These are phyloP conservation scores for Bombylius major DNA, from an alignment of 2,888 invertebrate species.

Conservation along the genomic window DNA sequence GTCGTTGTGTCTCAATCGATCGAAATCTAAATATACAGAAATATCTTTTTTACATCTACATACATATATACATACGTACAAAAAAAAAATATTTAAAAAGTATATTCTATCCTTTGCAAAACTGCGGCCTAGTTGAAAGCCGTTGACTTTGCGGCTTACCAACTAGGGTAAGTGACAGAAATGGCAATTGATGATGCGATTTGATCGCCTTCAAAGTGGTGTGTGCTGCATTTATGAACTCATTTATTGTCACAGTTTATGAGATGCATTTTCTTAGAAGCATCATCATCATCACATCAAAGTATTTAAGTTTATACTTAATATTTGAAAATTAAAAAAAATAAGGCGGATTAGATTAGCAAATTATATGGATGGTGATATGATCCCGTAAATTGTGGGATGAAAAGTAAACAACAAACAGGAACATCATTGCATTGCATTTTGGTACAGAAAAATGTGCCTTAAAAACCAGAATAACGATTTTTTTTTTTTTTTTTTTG, in stretches of 20 bases:
- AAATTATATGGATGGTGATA: neutral
- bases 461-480: too few relatives aligned
- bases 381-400: neutral
- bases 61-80: too few relatives aligned
- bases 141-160: constrained; percentile 1
- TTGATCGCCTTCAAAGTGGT: neutral
- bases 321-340: neutral
- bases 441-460: too few relatives aligned
- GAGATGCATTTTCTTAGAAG: neutral
- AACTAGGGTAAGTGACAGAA: neutral
- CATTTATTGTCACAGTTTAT: neutral
- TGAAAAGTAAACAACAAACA: neutral
- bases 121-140: constrained; percentile 6
- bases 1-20: neutral
- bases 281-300: too few relatives aligned
- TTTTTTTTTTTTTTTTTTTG: too few relatives aligned
- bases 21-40: neutral
- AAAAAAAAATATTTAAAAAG: neutral
- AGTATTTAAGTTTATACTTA: too few relatives aligned
- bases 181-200: constrained; percentile 6
- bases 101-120: neutral
- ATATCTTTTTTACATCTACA: neutral
- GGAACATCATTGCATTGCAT: too few relatives aligned
- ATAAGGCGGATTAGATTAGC: neutral
- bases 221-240: neutral